Conservation (phyloP, 2,113 vertebrate genomes). For the Sarotherodon lohbergeri region DNA sequence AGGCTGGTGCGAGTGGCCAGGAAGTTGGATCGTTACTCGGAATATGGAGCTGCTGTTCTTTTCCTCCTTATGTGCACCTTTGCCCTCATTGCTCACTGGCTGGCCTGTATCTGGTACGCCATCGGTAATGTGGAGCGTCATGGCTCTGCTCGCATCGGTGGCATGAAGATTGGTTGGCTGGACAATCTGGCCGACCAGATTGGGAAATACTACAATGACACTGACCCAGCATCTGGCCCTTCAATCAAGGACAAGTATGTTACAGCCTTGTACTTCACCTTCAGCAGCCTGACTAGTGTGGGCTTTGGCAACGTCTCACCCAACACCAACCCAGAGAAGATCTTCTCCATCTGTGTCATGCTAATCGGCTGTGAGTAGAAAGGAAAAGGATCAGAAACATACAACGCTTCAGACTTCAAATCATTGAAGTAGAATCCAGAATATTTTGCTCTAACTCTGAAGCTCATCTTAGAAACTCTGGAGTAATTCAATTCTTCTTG, state of each 20-base stretch:
- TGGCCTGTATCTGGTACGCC: conserved; percentile 96
- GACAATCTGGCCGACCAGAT: conserved; percentile 94
- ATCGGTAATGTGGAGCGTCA: conserved; percentile 92
- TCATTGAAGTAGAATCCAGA: background rate
- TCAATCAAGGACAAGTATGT: conserved; percentile 97
- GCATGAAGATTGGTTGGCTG: conserved; percentile 92
- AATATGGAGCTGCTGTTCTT: conserved; percentile 88
- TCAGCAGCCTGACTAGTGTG: conserved; percentile 98
- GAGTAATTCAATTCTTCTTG: background rate
- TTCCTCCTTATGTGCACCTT: conserved; percentile 96
- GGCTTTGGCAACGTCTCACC: conserved; percentile 96
- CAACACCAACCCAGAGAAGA: conserved; percentile 99
- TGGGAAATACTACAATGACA: conserved; percentile 90
- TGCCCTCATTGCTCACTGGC: conserved; percentile 91
- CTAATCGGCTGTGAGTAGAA: conserved; percentile 94
- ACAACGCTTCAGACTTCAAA: background rate
- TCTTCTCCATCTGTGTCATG: conserved; percentile 99
- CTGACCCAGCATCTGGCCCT: conserved; percentile 80
- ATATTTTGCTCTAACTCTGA: background rate
- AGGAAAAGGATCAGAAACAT: background rate
- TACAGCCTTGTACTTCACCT: conserved; percentile 98
- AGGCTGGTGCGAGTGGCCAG: conserved; percentile 87
- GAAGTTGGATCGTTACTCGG: conserved; percentile 92
- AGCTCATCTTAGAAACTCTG: background rate
- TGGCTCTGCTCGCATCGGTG: conserved; percentile 75